Conservation (phyloP, 2,797 vertebrate genomes). For the Mareca strepera region DNA sequence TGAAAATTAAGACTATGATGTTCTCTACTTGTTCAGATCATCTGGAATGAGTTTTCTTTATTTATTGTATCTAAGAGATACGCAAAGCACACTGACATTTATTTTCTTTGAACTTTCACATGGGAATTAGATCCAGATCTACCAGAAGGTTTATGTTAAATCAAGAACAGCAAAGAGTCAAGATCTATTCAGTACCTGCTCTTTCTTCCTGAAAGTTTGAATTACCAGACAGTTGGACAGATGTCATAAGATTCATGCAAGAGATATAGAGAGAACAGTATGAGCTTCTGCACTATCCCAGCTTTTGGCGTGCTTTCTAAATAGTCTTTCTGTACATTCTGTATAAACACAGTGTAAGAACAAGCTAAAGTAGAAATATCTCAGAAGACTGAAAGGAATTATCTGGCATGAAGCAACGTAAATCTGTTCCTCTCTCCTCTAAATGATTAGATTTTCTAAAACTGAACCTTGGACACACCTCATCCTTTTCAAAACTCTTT, state of each 20-base stretch:
- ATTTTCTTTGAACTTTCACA: conserved; percentile 16
- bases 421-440: background rate
- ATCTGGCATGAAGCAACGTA: background rate
- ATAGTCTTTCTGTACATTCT: background rate
- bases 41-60: conserved; percentile 18
- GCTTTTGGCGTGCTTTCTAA: background rate
- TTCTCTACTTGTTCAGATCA: background rate
- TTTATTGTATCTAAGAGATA: background rate
- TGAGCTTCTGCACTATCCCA: background rate
- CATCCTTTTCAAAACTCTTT: background rate
- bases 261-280: background rate
- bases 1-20: background rate
- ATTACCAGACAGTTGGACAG: background rate
- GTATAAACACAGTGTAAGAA: background rate
- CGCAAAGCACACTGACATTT: background rate
- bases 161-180: background rate
- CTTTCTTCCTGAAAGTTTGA: background rate
- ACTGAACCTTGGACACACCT: background rate
- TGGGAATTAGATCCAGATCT: background rate
- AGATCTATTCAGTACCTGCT: background rate
- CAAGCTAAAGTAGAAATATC: background rate
- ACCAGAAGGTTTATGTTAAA: conserved; percentile 11
- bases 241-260: background rate
- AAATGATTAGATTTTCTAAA: background rate
- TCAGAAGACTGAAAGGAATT: background rate